Evolutionary conservation across 2,888 invertebrate species (phyloP), one percentile per base, ranked within the genome.

Genomic region (Tiliacea aurago): DNA sequence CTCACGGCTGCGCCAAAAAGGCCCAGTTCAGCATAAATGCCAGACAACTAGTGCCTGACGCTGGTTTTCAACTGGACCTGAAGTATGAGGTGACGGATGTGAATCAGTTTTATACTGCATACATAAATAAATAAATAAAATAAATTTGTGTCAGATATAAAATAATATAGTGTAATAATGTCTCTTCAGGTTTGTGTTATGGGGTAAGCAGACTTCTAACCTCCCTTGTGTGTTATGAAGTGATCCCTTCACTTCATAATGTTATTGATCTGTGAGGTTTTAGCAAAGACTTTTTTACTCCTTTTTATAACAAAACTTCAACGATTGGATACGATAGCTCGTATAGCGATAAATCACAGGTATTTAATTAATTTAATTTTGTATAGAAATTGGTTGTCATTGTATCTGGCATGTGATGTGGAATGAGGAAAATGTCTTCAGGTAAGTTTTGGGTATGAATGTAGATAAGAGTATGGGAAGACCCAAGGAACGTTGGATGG

Each of bases 281-380:
- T 18, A 5, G 0, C 5, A 59, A 59, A 1, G 0, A 37, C 9
- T 18, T n/a, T 59, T 37, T 13, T 37, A 37, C 5, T 10, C 10
- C 33, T n/a, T 6, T 4, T 18, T 18, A 20, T 4, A 28, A 20
- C 5, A 28, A 28, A 47, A 28, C 20, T 47, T 20, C 45, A 13
- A 13, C 37, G 4, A 59, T 37, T 37, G n/a, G 9, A n/a, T 13
- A 18, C 18, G 4, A 18, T 56, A 47, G 20, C 20, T 28, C 7
- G 1, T 7, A 2, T 63, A 33, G 4, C 18, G 23, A 28, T 63
- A 28, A 11, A 7, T 33, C 3, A 59, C 33, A 45, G 33, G 7
- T 18, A 13, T 37, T 47, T 68, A 9, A 68, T 23, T 68, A 41
- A 37, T 65, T 49, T 9, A n/a, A 28, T 15, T 41, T 61, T 61